Percentiles rank a stretch among this genome's conserved stretches.
phyloP scores from a whole-genome alignment of 1,140 invertebrate genomes.

The Drosophila eugracilis region DNA sequence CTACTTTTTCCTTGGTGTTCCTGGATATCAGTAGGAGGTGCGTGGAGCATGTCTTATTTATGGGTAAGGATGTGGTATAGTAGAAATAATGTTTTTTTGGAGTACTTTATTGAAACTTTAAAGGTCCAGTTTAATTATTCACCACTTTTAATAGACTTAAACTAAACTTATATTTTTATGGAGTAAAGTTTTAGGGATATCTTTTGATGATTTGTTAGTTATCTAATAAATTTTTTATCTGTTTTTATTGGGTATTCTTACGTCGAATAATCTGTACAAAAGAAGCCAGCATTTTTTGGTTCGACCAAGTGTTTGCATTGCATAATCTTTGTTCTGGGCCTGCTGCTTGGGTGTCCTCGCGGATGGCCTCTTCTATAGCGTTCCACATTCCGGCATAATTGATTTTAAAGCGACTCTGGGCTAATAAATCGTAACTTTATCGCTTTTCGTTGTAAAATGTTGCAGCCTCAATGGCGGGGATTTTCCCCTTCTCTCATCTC shows the following conservation, averaged over 20 bases:
- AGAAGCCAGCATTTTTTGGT: background rate
- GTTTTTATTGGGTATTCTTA: background rate
- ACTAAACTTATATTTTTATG: no score
- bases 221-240: no score
- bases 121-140: no score
- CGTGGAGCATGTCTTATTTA: background rate
- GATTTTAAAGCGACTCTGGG: slow-evolving; percentile 82
- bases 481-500: background rate
- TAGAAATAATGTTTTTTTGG: no score
- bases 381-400: slow-evolving; percentile 85
- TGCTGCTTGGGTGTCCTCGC: slow-evolving; percentile 76
- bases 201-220: no score
- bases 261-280: background rate
- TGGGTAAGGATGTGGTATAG: no score
- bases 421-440: slow-evolving; percentile 85
- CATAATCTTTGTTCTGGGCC: slow-evolving; percentile 68
- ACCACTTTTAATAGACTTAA: no score
- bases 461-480: slow-evolving; percentile 14
- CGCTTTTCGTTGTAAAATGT: slow-evolving; percentile 71
- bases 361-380: slow-evolving; percentile 54
- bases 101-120: no score
- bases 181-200: no score
- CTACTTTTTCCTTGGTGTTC: slow-evolving; percentile 54
- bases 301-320: slow-evolving; percentile 76
- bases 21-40: slow-evolving; percentile 10